These are phyloP conservation scores for Raja brachyura DNA, from an alignment of 2,113 vertebrate species.

Conservation along the genomic window DNA sequence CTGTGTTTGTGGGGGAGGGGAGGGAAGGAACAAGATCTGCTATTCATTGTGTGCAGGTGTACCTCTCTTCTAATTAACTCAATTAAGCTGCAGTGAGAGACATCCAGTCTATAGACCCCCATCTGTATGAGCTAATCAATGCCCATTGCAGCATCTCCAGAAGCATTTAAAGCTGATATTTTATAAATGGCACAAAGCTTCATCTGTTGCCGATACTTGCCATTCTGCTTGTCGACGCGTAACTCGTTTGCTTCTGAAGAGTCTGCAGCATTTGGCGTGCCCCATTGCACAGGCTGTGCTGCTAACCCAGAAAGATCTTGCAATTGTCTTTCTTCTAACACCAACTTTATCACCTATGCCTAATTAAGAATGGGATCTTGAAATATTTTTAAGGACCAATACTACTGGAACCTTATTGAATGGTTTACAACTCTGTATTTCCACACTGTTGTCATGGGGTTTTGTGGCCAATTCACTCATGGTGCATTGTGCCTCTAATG, in stretches of 20 bases:
- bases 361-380: not conserved
- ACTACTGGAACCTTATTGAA: not conserved
- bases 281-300: not conserved
- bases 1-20: not conserved
- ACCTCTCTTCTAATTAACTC: not conserved
- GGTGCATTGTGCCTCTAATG: not conserved
- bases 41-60: slow-evolving; percentile 19
- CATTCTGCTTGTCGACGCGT: not conserved
- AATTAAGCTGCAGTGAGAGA: slow-evolving; percentile 15
- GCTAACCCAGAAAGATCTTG: not conserved
- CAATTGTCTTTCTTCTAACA: not conserved
- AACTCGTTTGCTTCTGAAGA: not conserved
- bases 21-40: not conserved
- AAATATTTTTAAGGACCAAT: not conserved
- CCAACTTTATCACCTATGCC: too few species aligned
- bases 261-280: too few species aligned
- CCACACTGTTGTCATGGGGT: not conserved
- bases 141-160: not conserved
- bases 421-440: not conserved
- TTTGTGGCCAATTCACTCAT: not conserved
- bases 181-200: not conserved
- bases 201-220: not conserved
- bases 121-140: not conserved
- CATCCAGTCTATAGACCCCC: not conserved
- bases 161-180: slow-evolving; percentile 5